Percentiles rank a stretch among this genome's conserved stretches.
Conservation (phyloP, 2,888 invertebrate genomes). For the Coelopa pilipes region DNA sequence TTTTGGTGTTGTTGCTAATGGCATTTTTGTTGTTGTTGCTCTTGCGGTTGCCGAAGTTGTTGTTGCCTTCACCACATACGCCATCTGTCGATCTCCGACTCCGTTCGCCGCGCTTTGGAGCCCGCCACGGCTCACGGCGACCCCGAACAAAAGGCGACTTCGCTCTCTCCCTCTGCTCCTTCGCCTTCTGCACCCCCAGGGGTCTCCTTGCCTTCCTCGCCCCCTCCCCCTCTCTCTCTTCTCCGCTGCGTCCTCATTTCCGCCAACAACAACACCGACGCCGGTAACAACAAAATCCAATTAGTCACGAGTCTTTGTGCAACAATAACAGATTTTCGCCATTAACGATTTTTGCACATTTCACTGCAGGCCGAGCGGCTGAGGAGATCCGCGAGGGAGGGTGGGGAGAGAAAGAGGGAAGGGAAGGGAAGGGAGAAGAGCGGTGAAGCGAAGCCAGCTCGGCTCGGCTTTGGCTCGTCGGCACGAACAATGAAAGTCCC, state of each 20-base stretch:
- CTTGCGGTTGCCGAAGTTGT: not conserved
- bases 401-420: not conserved
- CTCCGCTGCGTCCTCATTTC: not conserved
- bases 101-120: no score
- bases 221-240: not conserved
- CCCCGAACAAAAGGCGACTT: not conserved
- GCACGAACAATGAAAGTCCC: not conserved
- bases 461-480: not conserved
- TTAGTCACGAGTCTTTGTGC: conserved; percentile 8
- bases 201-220: not conserved
- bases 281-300: not conserved
- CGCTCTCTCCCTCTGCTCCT: not conserved
- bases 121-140: no score
- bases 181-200: not conserved
- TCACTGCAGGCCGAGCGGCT: not conserved
- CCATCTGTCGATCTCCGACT: not conserved
- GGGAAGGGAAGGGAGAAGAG: not conserved
- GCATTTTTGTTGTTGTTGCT: not conserved
- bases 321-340: not conserved
- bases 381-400: no score
- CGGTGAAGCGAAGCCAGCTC: not conserved
- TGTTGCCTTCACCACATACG: not conserved
- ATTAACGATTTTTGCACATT: not conserved
- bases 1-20: no score
- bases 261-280: not conserved